Base-by-base conservation (phyloP, 1,140 invertebrate species). In the Glomeris maerens region DNA sequence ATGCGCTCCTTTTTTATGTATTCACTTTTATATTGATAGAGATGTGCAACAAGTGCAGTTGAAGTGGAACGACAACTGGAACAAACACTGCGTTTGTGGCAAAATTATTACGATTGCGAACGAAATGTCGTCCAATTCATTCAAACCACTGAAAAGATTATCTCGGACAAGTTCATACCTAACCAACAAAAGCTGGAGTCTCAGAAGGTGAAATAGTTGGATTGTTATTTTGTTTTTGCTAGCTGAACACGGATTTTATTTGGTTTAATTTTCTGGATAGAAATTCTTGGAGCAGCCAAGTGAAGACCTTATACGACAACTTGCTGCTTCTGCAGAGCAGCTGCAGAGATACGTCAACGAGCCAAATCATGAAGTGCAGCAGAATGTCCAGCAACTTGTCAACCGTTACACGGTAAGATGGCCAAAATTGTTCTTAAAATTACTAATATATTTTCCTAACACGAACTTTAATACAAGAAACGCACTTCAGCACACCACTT, bases 201-300 rank as follows among this genome's bases (percentile, higher is more conserved):
- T 63, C 73, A 76, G 54, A 73, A 74, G 60, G 68, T 71, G n/a
- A n/a, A n/a, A n/a, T n/a, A n/a, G n/a, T n/a, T n/a, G n/a, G n/a
- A n/a, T n/a, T n/a, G n/a, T n/a, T n/a, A n/a, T n/a, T n/a, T n/a
- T n/a, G n/a, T n/a, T n/a, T n/a, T n/a, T 36, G 31, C 31, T 13
- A 36, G 31, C 31, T 13, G 17, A 17, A 10, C 31, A 13, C 10
- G 31, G 10, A 13, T 36, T 13, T 17, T 39, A 23, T 52, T 10
- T 41, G 4, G 5, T 22, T 49, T 20, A 17, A 22, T 38, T 31
- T 28, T 29, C 55, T 38, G 79, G 84, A 52, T 81, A 88, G 66
- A 75, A 74, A 38, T 91, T 91, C 71, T 92, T 92, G 69, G 78
- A 83, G 56, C 78, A 80, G 45, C 78, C 84, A 1, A 85, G 89